Evolutionary conservation across 2,888 invertebrate species (phyloP), one percentile per base, ranked within the genome.

Genomic region (Elmis aenea): DNA sequence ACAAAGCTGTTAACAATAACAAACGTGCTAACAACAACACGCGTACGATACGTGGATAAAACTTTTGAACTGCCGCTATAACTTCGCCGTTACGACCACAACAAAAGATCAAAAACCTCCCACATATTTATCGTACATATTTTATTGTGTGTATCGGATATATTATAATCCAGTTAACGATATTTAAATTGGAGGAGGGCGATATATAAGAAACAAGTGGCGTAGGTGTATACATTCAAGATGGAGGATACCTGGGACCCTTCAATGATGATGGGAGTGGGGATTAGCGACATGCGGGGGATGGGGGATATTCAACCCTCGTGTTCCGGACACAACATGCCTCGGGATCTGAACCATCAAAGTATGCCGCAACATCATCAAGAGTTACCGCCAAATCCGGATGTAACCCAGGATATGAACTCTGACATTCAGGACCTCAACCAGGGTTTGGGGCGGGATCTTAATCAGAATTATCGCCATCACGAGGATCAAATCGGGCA

Each of bases 191-290:
- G n/a, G n/a, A n/a, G n/a, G n/a, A n/a, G n/a, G n/a, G n/a, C n/a
- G n/a, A n/a, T n/a, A n/a, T n/a, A n/a, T n/a, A n/a, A n/a, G n/a
- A n/a, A n/a, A n/a, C 9, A 27, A 31, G 32, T 24, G 38, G 50
- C 50, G 53, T 53, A 45, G 53, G 53, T 44, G 50, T 40, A 44
- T 32, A 40, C 29, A 31, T 49, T 38, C 55, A 62, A 63, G 57
- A 69, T 69, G 69, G 69, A 69, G 57, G 68, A 68, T 50, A 57
- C 61, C 48, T 69, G 68, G 69, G 68, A 68, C 53, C 58, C 68
- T 53, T 67, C 69, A 45, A 55, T 69, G 52, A 64, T 69, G 62
- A 61, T 69, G 61, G 67, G 68, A 49, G 64, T 65, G 51, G 62
- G 61, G 51, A 62, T 65, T 53, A 55, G 53, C 31, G 64, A 62